phyloP scores from a whole-genome alignment of 2,113 vertebrate genomes.

The Oceanodroma tethys region DNA sequence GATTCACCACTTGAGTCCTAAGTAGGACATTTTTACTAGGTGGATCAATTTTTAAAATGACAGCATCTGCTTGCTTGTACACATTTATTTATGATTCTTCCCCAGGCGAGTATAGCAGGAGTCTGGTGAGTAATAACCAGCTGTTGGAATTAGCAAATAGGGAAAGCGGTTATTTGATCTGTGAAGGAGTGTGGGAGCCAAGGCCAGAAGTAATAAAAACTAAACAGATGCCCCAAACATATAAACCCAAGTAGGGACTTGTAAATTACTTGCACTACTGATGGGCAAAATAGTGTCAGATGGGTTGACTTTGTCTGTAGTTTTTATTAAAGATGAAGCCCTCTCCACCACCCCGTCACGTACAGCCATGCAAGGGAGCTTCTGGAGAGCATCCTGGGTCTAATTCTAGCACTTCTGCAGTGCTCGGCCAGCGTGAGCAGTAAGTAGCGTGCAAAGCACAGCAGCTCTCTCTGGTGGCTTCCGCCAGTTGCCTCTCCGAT shows the following conservation, averaged over 20 bases:
- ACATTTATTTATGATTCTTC: conserved; percentile 77
- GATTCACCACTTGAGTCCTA: conserved; percentile 56
- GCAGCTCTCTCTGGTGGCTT: neutral
- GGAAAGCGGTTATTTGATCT: conserved; percentile 71
- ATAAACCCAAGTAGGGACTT: neutral
- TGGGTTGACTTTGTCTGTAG: neutral
- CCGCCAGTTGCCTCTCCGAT: neutral
- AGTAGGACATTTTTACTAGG: conserved; percentile 68
- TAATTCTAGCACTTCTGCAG: neutral
- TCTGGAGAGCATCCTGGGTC: neutral
- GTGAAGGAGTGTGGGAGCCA: conserved; percentile 67
- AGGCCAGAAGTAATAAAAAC: conserved; percentile 49
- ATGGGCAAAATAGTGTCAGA: neutral
- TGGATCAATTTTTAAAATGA: conserved; percentile 73
- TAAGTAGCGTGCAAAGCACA: accelerated
- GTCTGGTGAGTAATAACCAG: conserved; percentile 69
- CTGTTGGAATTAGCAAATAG: conserved; percentile 70
- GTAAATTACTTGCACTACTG: neutral
- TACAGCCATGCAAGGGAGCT: neutral
- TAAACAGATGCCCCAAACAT: conserved; percentile 37
- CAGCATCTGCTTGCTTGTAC: conserved; percentile 78
- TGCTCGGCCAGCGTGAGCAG: accelerated
- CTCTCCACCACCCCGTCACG: neutral
- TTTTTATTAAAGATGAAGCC: neutral
- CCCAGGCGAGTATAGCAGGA: conserved; percentile 64